A percentile compares a stretch with the other conserved stretches of the same genome.
phyloP scores from a whole-genome alignment of 2,113 vertebrate genomes.

The Sphyrna mokarran region DNA sequence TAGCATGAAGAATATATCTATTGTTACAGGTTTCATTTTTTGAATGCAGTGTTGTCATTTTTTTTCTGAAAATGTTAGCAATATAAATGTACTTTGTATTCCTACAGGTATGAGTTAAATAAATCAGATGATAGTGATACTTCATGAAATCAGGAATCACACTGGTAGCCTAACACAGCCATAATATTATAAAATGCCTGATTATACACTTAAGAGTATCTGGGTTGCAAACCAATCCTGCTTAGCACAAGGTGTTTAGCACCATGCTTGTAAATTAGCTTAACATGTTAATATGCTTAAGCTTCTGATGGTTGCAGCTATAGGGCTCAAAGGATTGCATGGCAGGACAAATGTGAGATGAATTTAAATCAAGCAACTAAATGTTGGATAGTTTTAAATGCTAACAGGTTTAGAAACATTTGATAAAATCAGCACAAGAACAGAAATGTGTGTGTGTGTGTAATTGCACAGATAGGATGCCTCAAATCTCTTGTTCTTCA shows the following conservation, averaged over 20 bases:
- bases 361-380: constrained; percentile 46
- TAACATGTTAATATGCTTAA: constrained; percentile 38
- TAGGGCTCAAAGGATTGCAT: constrained; percentile 44
- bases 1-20: background rate
- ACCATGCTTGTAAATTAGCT: background rate
- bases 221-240: background rate
- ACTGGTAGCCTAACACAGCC: background rate
- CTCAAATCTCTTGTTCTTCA: background rate
- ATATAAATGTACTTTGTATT: background rate
- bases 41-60: background rate
- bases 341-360: constrained; percentile 47
- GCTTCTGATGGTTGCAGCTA: constrained; percentile 41
- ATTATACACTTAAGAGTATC: background rate
- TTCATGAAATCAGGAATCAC: background rate
- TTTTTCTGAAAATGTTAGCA: background rate
- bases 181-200: background rate
- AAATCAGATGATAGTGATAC: background rate
- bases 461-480: background rate
- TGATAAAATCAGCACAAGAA: constrained; percentile 6
- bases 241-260: background rate
- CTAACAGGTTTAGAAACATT: constrained; percentile 14
- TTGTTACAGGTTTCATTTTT: background rate
- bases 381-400: background rate
- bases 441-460: background rate
- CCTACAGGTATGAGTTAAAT: background rate